A percentile compares a stretch with the other conserved stretches of the same genome.
phyloP scores from a whole-genome alignment of 2,113 vertebrate species.

The Melanocharis versteri region DNA sequence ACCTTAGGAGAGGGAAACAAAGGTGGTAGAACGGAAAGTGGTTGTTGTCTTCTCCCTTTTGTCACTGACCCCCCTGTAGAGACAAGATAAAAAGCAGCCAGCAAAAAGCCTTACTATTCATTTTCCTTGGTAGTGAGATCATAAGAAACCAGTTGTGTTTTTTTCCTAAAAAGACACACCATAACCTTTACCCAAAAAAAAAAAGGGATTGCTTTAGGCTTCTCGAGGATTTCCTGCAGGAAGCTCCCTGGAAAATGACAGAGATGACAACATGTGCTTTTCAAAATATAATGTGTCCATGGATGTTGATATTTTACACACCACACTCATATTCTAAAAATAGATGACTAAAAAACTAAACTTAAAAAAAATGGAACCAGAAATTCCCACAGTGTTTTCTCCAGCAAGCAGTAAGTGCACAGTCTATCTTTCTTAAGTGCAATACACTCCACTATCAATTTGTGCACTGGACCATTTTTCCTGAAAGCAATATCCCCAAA shows the following conservation, averaged over 20 bases:
- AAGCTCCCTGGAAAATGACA: rapidly evolving
- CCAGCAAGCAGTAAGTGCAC: constrained; percentile 7
- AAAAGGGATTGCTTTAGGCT: neutral
- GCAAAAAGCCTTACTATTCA: neutral
- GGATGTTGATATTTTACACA: neutral
- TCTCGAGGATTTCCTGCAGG: neutral
- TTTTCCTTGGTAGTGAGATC: neutral
- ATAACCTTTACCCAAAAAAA: neutral
- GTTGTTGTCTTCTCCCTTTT: neutral
- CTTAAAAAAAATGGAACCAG: neutral
- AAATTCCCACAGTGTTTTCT: neutral
- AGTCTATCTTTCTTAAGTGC: constrained; percentile 48
- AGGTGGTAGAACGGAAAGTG: neutral
- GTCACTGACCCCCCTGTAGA: neutral
- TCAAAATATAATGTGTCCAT: neutral
- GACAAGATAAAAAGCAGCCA: constrained; percentile 20
- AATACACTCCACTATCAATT: constrained; percentile 45
- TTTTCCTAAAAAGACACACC: neutral
- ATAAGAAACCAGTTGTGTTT: neutral
- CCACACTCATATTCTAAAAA: neutral
- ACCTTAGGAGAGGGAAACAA: neutral
- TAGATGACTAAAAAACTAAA: neutral
- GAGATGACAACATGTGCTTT: neutral
- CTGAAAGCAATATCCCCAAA: constrained; percentile 50
- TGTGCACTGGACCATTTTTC: constrained; percentile 56